These are phyloP conservation scores for Caerostris darwini DNA, from an alignment of 1,140 invertebrate genomes.

Conservation along the genomic window DNA sequence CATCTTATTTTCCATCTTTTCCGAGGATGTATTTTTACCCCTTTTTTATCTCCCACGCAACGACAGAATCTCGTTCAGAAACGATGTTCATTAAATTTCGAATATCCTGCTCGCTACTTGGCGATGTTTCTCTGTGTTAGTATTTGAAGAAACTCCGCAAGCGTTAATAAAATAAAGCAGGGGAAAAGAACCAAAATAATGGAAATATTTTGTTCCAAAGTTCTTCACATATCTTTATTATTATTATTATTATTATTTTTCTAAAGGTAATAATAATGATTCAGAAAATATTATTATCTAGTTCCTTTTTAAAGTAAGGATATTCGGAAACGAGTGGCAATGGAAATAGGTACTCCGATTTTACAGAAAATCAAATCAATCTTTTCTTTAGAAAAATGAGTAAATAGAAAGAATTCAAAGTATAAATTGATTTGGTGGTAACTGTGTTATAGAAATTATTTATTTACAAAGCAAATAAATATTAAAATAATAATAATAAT, in stretches of 20 bases:
- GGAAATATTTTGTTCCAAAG: background rate
- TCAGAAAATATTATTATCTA: conserved; percentile 26
- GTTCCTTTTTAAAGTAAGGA: conserved; percentile 10
- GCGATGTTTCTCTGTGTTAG: conserved; percentile 18
- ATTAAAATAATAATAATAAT: too few relatives aligned
- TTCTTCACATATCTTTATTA: background rate
- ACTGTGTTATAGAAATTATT: too few relatives aligned
- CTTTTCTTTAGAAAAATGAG: too few relatives aligned
- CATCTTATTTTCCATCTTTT: conserved; percentile 30
- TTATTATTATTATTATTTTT: background rate
- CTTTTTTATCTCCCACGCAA: background rate
- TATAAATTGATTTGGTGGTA: too few relatives aligned
- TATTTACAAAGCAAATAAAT: too few relatives aligned
- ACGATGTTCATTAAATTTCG: conserved; percentile 51
- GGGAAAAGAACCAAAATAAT: background rate
- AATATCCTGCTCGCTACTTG: conserved; percentile 38
- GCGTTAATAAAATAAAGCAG: conserved; percentile 19
- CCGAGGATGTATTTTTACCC: background rate
- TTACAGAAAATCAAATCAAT: background rate
- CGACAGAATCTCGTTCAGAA: background rate
- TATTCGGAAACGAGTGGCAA: background rate
- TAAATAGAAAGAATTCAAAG: too few relatives aligned
- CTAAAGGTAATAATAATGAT: conserved; percentile 3
- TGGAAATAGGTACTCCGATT: conserved; percentile 5
- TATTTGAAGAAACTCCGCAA: conserved; percentile 50